A percentile compares a stretch with the other conserved stretches of the same genome.
These are phyloP conservation scores for Tolmerus cingulatus DNA, from an alignment of 2,888 invertebrate species.

Conservation along the genomic window DNA sequence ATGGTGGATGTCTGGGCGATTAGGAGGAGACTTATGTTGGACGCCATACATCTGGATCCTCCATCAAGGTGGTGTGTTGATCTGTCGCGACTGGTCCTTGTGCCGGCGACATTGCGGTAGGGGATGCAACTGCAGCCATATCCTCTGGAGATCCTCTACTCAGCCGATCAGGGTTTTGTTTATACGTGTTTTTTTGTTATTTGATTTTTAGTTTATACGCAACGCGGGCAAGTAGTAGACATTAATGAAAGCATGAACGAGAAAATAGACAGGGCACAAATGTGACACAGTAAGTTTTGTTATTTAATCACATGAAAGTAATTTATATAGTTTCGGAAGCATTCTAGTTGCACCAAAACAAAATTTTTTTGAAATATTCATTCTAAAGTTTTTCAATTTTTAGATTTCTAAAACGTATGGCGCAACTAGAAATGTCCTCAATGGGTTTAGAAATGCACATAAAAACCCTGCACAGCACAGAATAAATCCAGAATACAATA, in stretches of 20 bases:
- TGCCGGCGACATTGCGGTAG: conserved; percentile 70
- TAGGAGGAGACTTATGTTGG: conserved; percentile 75
- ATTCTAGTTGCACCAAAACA: background rate
- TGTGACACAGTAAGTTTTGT: conserved; percentile 4
- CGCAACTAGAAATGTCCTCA: background rate
- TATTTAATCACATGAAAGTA: background rate
- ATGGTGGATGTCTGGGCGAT: background rate
- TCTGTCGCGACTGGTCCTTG: conserved; percentile 67
- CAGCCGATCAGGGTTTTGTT: background rate
- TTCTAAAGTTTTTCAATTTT: background rate
- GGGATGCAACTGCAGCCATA: conserved; percentile 82
- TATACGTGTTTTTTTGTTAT: conserved; percentile 9
- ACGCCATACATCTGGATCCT: conserved; percentile 93
- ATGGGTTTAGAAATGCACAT: background rate
- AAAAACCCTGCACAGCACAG: background rate
- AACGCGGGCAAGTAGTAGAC: conserved; percentile 11
- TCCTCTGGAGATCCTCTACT: conserved; percentile 82
- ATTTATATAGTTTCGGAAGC: background rate
- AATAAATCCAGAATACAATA: background rate
- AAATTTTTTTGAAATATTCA: too few relatives aligned
- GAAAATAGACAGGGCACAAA: conserved; percentile 35
- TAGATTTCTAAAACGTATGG: background rate
- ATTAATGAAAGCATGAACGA: conserved; percentile 46
- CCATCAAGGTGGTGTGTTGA: conserved; percentile 83
- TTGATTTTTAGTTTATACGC: background rate